A percentile compares a stretch with the other conserved stretches of the same genome.
Evolutionary conservation across 2,888 invertebrate species (phyloP).

Genomic region (Sinelater perroti): DNA sequence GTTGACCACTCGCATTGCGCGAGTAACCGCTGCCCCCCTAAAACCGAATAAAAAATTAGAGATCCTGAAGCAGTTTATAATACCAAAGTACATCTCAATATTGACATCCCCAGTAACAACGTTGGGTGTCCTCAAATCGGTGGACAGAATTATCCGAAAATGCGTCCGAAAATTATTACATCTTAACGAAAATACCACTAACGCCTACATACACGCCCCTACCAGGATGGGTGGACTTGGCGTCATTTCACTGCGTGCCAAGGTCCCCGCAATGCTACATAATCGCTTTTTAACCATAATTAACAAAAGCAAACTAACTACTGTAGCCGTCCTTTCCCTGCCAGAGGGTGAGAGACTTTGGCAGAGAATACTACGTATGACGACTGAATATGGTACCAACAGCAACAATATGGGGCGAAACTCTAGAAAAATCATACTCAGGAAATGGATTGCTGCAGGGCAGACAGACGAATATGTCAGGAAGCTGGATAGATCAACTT

Average conservation of each 20-base stretch:
- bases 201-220: constrained; percentile 15
- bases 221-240: constrained; percentile 3
- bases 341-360: too few species aligned
- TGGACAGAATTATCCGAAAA: not conserved
- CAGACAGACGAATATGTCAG: not conserved
- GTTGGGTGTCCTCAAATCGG: not conserved
- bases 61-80: not conserved
- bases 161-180: not conserved
- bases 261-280: not conserved
- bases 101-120: not conserved
- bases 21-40: constrained; percentile 1
- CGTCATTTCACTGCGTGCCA: not conserved
- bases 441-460: constrained; percentile 29
- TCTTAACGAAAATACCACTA: constrained; percentile 7
- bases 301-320: too few species aligned
- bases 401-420: constrained; percentile 15
- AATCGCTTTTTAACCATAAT: too few species aligned
- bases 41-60: constrained; percentile 19
- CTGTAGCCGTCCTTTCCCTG: too few species aligned
- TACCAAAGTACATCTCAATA: not conserved
- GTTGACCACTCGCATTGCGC: not conserved
- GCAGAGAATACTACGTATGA: too few species aligned
- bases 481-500: constrained; percentile 28
- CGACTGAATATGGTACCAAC: too few species aligned
- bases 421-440: constrained; percentile 25